These are phyloP conservation scores for Apostichopus japonicus DNA, from an alignment of 35 echinoderm and acorn worm genomes.

Conservation along the genomic window DNA sequence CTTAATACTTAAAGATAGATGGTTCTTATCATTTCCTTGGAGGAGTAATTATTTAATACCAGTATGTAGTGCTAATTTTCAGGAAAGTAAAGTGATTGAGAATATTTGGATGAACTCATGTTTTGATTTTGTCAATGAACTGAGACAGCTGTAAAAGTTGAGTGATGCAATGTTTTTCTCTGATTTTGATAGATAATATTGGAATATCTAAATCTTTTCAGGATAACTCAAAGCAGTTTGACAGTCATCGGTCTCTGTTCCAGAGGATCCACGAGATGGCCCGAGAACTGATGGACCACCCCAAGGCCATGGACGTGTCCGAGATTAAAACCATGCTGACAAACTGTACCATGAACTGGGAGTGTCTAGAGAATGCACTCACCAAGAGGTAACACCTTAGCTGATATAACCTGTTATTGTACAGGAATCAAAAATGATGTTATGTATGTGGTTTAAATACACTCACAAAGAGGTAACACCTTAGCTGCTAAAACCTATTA, in stretches of 20 bases:
- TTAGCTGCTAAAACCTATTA: too few species aligned
- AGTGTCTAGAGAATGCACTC: conserved; percentile 77
- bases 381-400: conserved; percentile 61
- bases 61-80: too few species aligned
- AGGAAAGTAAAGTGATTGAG: too few species aligned
- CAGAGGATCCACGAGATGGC: conserved; percentile 78
- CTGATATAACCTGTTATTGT: too few species aligned
- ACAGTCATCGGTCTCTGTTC: conserved; percentile 75
- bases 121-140: too few species aligned
- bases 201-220: background rate
- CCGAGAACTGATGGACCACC: conserved; percentile 82
- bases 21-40: too few species aligned
- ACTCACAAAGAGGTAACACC: conserved; percentile 73
- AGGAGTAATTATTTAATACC: too few species aligned
- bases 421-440: too few species aligned
- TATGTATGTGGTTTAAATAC: too few species aligned
- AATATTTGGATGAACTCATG: too few species aligned
- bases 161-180: background rate
- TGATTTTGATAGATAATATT: background rate
- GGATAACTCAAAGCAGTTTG: conserved; percentile 63
- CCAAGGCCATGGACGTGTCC: conserved; percentile 86
- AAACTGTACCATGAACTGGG: conserved; percentile 92
- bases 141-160: too few species aligned
- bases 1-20: too few species aligned
- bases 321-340: conserved; percentile 84